These are phyloP conservation scores for Monochamus alternatus DNA, from an alignment of 2,888 invertebrate species.

Conservation along the genomic window DNA sequence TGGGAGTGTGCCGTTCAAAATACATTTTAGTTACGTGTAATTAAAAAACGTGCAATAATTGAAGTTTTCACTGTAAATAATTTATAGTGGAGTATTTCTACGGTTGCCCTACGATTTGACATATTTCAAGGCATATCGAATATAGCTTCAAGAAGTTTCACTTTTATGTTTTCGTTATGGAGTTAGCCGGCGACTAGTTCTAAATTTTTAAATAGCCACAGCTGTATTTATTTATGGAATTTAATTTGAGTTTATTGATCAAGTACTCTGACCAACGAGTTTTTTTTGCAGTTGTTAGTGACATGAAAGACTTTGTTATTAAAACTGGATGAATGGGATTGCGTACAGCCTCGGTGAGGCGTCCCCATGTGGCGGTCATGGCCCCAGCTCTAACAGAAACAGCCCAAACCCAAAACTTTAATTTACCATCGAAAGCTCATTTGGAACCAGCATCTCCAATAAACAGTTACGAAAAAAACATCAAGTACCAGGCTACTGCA, in stretches of 20 bases:
- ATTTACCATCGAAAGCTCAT: conserved; percentile 65
- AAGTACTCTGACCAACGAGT: conserved; percentile 52
- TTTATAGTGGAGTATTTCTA: not conserved
- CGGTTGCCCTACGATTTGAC: conserved; percentile 25
- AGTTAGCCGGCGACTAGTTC: conserved; percentile 65
- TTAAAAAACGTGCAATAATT: conserved; percentile 40
- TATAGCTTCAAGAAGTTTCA: conserved; percentile 35
- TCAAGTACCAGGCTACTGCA: conserved; percentile 54
- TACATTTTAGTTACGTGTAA: conserved; percentile 49
- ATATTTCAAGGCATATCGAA: conserved; percentile 15
- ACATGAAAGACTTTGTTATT: conserved; percentile 61
- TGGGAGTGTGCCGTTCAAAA: conserved; percentile 62
- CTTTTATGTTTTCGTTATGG: conserved; percentile 60
- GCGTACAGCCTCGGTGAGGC: conserved; percentile 74
- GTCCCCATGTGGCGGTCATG: conserved; percentile 85
- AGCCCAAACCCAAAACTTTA: conserved; percentile 72
- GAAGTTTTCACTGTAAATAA: conserved; percentile 30
- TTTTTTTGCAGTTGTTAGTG: conserved; percentile 53
- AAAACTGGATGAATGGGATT: conserved; percentile 73
- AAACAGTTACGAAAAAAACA: conserved; percentile 60
- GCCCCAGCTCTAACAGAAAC: conserved; percentile 94
- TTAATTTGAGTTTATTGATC: conserved; percentile 54
- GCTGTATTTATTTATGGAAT: conserved; percentile 51
- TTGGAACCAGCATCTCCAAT: conserved; percentile 62
- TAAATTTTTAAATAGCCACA: conserved; percentile 43